Evolutionary conservation across 2,888 invertebrate genomes (phyloP), one percentile per base, ranked within the genome.

Genomic region (Balanococcus diminutus): DNA sequence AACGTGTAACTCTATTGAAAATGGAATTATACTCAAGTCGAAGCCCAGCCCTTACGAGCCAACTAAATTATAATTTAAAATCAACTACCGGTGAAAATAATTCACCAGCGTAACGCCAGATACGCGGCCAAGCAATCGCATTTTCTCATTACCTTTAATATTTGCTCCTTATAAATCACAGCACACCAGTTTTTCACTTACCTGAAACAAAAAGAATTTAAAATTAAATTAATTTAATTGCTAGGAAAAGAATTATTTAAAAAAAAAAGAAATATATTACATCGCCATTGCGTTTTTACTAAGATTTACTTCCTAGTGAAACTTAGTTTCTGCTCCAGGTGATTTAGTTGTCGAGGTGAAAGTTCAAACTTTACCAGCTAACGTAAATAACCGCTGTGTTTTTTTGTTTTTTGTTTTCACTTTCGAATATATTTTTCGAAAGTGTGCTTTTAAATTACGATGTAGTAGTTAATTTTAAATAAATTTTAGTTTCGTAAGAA

Each of bases 141-240:
- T 79, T 79, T 79, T 36, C 75, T 79, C 75, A 79, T 79, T 79
- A 79, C 36, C 75, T 79, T 79, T 79, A 79, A 79, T 79, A 79
- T 36, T 79, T 19, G 75, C 75, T 19, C 19, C 19, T 79, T 79
- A 79, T 79, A 79, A 79, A 79, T 79, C 75, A 79, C 75, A 56
- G n/a, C 51, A n/a, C 32, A 32, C 9, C 2, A 6, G 9, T 36
- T n/a, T 36, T 31, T 79, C 32, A 25, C 75, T 79, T 79, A 79
- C 75, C 75, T 79, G 75, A 79, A 79, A 79, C 36, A 79, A 72
- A 72, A 61, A 56, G 22, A 51, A 51, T n/a, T 51, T 51, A n/a
- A 75, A 79, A 79, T 79, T 79, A 79, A 79, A 79, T 79, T 79
- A 79, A 79, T 79, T 79, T 79, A 79, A 79, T 36, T 79, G 36